Base-by-base conservation (phyloP, 2,888 invertebrate species). In the Ferdinandea cuprea region DNA sequence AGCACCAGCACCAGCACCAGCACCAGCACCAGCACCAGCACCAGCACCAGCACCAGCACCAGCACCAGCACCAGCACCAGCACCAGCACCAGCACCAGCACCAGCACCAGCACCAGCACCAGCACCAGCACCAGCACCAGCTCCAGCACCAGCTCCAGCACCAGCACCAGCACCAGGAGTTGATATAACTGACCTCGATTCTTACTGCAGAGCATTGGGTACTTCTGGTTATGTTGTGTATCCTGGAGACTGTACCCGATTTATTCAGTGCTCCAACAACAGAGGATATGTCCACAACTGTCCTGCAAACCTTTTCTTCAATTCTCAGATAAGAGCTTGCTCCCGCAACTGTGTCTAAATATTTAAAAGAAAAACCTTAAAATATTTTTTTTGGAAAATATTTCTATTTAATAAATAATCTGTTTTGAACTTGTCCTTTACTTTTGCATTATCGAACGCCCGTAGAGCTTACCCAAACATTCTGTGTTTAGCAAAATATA, bases 241-340 rank as follows among this genome's bases (percentile, higher is more conserved):
- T 86, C 88, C 89, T 0, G 83, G 69, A 2, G 87, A 89, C 73
- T 90, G 90, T 32, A 86, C 78, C 4, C 88, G 87, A 65, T 90
- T 89, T 17, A 87, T 89, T 56, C 85, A 87, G 11, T 90, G 90
- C 30, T 21, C 61, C 19, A 87, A 88, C 37, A 86, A 87, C 6
- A 56, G 25, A 3, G 86, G 86, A 1, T 76, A 65, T 21, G 77
- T 87, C 37, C 58, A 87, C 1, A 76, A 30, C 1, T 90, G 90
- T 40, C 78, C 87, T 0, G 80, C 30, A 1, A 66, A 77, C n/a
- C 78, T 89, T 17, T 87, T 79, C 30, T 90, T 88, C 87, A 87
- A 87, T 66, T 71, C 80, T 0, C 58, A 40, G 11, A 42, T 66
- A 4, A 69, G 58, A 37, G 68, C 86, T 2, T 89, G 89, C 59